These are phyloP conservation scores for Ciconia stormi DNA, from an alignment of 2,113 vertebrate species.

Conservation along the genomic window DNA sequence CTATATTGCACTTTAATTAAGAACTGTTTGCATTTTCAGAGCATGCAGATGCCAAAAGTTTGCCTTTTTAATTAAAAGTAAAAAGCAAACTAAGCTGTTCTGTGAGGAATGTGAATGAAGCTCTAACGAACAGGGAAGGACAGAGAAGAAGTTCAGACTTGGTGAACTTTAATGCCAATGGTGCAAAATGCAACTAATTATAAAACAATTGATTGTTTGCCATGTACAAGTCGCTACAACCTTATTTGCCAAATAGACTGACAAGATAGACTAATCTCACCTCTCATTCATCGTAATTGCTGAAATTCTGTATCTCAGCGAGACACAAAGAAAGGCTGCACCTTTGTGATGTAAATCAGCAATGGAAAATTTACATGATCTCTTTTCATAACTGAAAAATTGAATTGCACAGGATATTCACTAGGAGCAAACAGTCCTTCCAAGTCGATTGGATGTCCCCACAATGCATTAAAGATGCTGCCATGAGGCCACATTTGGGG, in stretches of 20 bases:
- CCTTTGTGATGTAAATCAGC: not conserved
- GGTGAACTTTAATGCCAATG: conserved; percentile 21
- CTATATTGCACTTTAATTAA: conserved; percentile 62
- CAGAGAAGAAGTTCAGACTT: not conserved
- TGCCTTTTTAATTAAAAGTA: conserved; percentile 70
- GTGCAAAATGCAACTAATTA: conserved; percentile 21
- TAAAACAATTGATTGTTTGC: not conserved
- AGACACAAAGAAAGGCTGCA: not conserved
- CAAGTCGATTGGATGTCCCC: rapidly evolving
- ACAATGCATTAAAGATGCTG: not conserved
- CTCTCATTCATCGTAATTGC: rapidly evolving
- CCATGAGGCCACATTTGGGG: rapidly evolving
- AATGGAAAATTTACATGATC: rapidly evolving
- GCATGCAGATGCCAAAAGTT: conserved; percentile 45
- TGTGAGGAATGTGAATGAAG: conserved; percentile 39
- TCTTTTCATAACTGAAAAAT: not conserved
- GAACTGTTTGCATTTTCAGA: conserved; percentile 54
- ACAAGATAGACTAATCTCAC: not conserved
- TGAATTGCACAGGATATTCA: not conserved
- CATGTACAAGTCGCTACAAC: not conserved
- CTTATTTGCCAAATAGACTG: not conserved
- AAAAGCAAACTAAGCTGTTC: conserved; percentile 56
- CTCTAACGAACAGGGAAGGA: conserved; percentile 5
- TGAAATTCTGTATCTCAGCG: not conserved
- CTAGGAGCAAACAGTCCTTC: not conserved